Evolutionary conservation across 2,797 vertebrate species (phyloP), one percentile per base, ranked within the genome.

Genomic region (Spinibarbus caldwelli): DNA sequence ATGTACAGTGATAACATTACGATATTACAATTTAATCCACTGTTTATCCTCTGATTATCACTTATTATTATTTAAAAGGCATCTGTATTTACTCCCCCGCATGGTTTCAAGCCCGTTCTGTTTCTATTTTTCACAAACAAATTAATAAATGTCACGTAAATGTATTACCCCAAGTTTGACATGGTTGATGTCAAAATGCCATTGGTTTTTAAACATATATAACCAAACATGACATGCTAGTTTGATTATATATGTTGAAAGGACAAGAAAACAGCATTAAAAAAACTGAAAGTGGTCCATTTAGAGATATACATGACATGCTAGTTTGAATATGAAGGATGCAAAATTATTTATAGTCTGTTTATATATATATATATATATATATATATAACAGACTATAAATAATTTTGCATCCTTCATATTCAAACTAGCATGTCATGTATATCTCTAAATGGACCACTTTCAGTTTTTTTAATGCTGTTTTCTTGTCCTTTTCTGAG

Each of bases 1-100:
- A 45, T n/a, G 6, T 14, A 21, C 19, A 52, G 6, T 21, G 52
- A 8, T 23, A 43, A 64, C 6, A 72, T 17, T 23, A 82, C 17
- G 15, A 5, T 17, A 67, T 84, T 77, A 83, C 34, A 45, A 36
- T 21, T n/a, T n/a, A n/a, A n/a, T n/a, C n/a, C n/a, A n/a, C 54
- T n/a, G 23, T 47, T 47, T 47, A 47, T 15, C 45, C 1, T 23
- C 54, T 57, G 54, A 57, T 57, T 19, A 17, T 49, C 47, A 49
- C 47, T 49, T 19, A 49, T 57, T 54, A 19, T 49, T 52, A 57
- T 57, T 23, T n/a, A 11, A 57, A n/a, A 57, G 10, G 15, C 21
- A 12, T 71, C 41, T n/a, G n/a, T 45, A 45, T 31, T 73, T 47
- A 47, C 45, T 49, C 9, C 6, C 26, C 72, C 5, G 3, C 72